A percentile compares a stretch with the other conserved stretches of the same genome.
Evolutionary conservation across 2,888 invertebrate genomes (phyloP).

Genomic region (Asteroscopus sphinx): DNA sequence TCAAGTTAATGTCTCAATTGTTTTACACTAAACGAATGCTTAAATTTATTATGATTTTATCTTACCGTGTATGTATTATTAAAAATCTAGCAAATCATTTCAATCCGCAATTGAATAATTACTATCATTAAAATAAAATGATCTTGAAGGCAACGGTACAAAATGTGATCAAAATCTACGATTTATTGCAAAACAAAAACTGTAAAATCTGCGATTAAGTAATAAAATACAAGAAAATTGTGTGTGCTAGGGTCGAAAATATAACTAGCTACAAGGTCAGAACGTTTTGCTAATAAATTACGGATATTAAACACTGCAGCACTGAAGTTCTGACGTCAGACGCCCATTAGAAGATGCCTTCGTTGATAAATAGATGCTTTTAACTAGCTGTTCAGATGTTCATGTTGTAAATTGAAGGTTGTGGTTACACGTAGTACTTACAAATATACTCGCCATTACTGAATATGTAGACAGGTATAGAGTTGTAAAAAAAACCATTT

Average conservation of each 20-base stretch:
- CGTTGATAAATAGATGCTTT: slow-evolving; percentile 12
- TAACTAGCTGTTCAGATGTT: slow-evolving; percentile 13
- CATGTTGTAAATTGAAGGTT: slow-evolving; percentile 17
- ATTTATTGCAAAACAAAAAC: slow-evolving; percentile 17
- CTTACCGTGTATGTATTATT: too few species aligned
- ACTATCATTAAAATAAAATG: slow-evolving; percentile 1
- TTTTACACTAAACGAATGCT: too few species aligned
- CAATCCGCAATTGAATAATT: too few species aligned
- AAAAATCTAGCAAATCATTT: too few species aligned
- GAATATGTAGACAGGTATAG: too few species aligned
- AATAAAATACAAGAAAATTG: slow-evolving; percentile 8
- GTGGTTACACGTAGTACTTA: not conserved
- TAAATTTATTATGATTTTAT: too few species aligned
- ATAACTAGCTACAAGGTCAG: slow-evolving; percentile 43
- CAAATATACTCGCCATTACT: not conserved
- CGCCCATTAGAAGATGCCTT: slow-evolving; percentile 21
- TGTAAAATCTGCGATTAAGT: not conserved
- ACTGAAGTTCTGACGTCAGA: slow-evolving; percentile 33
- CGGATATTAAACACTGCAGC: slow-evolving; percentile 28
- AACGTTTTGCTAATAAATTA: slow-evolving; percentile 53
- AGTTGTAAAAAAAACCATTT: too few species aligned
- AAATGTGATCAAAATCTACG: not conserved
- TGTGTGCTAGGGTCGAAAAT: slow-evolving; percentile 45
- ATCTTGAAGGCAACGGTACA: not conserved
- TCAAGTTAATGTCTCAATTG: too few species aligned